Evolutionary conservation across 2,113 vertebrate genomes (phyloP).

Genomic region (Elachura formosa): DNA sequence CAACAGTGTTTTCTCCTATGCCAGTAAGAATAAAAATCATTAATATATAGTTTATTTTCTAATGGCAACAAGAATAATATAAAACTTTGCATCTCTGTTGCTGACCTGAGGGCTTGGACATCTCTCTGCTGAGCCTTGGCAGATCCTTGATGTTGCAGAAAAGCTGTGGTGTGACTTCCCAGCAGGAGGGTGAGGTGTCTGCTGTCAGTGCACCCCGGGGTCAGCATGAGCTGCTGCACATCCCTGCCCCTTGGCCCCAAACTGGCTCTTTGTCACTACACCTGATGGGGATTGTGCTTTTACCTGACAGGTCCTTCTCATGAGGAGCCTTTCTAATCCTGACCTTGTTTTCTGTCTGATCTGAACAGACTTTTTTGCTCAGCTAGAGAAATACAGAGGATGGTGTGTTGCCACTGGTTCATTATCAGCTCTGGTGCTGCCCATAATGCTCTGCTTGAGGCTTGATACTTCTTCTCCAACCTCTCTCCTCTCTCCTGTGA

Average conservation of each 20-base stretch:
- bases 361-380: neutral
- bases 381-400: neutral
- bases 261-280: neutral
- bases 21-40: neutral
- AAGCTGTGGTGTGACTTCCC: neutral
- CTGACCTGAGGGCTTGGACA: neutral
- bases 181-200: neutral
- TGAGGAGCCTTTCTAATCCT: neutral
- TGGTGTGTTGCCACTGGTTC: neutral
- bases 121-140: neutral
- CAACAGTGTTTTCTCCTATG: neutral
- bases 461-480: neutral
- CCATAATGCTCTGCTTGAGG: neutral
- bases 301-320: neutral
- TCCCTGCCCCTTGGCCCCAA: neutral
- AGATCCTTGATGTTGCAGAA: neutral
- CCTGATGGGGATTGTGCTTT: neutral
- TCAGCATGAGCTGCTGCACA: neutral
- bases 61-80: neutral
- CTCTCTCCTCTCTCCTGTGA: neutral
- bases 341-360: neutral
- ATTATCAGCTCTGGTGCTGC: neutral
- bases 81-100: neutral
- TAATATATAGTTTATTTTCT: neutral
- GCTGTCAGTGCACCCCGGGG: neutral